Evolutionary conservation across 2,797 vertebrate species (phyloP).

Genomic region (Sebastes itinus): DNA sequence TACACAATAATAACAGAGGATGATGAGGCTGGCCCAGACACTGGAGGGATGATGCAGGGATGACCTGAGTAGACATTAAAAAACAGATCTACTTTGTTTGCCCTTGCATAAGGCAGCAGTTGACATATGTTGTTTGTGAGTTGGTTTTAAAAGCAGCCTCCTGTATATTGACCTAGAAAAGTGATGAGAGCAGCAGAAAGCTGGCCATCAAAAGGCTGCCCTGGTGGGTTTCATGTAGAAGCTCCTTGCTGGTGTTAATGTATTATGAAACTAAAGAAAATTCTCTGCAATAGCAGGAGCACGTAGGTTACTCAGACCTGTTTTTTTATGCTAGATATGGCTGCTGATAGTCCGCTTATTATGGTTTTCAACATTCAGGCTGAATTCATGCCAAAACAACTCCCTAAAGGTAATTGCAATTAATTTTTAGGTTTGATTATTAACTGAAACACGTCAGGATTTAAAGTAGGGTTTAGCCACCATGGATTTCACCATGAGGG

Average conservation of each 20-base stretch:
- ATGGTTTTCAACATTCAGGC: neutral
- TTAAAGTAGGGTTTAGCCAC: neutral
- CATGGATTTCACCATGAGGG: neutral
- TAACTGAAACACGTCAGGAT: neutral
- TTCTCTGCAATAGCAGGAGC: neutral
- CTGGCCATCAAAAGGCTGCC: slow-evolving; percentile 23
- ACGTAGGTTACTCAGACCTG: neutral
- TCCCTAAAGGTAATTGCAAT: neutral
- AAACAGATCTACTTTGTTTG: slow-evolving; percentile 64
- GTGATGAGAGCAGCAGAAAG: slow-evolving; percentile 51
- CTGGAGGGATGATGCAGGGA: slow-evolving; percentile 40
- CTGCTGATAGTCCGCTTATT: neutral
- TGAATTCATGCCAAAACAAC: neutral
- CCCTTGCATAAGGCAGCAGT: slow-evolving; percentile 51
- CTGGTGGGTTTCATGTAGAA: slow-evolving; percentile 10
- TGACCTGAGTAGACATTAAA: slow-evolving; percentile 42
- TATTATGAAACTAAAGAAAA: slow-evolving; percentile 25
- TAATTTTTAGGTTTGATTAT: neutral
- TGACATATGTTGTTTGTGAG: slow-evolving; percentile 74
- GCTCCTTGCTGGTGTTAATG: slow-evolving; percentile 14
- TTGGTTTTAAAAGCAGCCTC: slow-evolving; percentile 40
- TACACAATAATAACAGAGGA: slow-evolving; percentile 57
- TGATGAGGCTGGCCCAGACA: slow-evolving; percentile 65
- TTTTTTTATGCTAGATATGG: neutral
- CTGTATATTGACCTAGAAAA: slow-evolving; percentile 67